Evolutionary conservation across 2,888 invertebrate genomes (phyloP), one percentile per base, ranked within the genome.

Genomic region (Polydesmus complanatus): DNA sequence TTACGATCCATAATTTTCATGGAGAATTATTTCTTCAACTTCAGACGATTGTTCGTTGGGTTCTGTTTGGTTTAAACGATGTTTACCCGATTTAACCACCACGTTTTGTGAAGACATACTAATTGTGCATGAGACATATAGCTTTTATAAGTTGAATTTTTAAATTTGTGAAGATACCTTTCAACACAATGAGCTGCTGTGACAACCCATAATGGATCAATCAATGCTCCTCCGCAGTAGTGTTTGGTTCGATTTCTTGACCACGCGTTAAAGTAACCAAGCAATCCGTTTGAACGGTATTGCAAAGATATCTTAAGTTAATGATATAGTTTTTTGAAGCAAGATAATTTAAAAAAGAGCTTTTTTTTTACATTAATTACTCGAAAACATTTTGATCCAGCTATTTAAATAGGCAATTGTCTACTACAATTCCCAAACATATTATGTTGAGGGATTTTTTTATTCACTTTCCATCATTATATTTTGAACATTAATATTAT

Each of bases 151-250:
- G n/a, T 19, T 19, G 1, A 47, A 3, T 23, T 26, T 54, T 18
- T 3, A 54, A 2, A 11, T 11, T 53, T 23, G 19, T 18, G 53
- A 19, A 23, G 19, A 22, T 54, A 54, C 60, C 49, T 25, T 2
- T 54, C 2, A 47, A 54, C 48, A 52, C 60, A 60, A 21, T 60
- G 60, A n/a, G 60, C 60, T 14, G 60, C 60, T 2, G 60, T 60
- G 8, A 60, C 5, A 22, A 60, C 48, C 60, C 60, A 60, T 14
- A 22, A 27, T 3, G 51, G 25, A 47, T 54, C 18, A 25, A 60
- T 53, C 2, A 60, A 22, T 22, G 54, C 22, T 27, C 60, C 60
- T 21, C 60, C 60, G 25, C 60, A 60, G 19, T 37, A 58, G 21
- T 54, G 60, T 37, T 37, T 37, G 5, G 37, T n/a, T n/a, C n/a